Conservation (phyloP, 2,888 invertebrate genomes). For the Amblyjoppa proteus region DNA sequence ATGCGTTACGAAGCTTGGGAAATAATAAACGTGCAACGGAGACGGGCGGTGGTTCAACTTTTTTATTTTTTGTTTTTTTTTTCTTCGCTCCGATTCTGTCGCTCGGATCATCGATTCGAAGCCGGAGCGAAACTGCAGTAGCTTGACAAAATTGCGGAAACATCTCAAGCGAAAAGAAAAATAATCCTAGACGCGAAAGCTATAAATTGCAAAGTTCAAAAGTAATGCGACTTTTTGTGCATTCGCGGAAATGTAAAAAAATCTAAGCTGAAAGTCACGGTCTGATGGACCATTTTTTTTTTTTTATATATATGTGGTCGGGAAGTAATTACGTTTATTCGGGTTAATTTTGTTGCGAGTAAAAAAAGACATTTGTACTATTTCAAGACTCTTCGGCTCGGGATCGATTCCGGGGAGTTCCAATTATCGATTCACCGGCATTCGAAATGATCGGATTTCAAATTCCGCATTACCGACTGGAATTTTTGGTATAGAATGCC, state of each 20-base stretch:
- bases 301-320: too few relatives aligned
- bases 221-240: too few relatives aligned
- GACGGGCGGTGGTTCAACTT: constrained; percentile 1
- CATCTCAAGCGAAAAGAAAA: background rate
- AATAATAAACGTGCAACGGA: constrained; percentile 44
- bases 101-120: background rate
- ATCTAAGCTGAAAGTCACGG: too few relatives aligned
- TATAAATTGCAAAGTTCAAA: too few relatives aligned
- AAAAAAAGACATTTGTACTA: background rate
- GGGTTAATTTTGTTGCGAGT: too few relatives aligned
- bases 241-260: too few relatives aligned
- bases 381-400: too few relatives aligned
- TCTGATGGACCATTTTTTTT: too few relatives aligned
- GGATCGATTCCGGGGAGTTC: background rate
- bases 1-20: constrained; percentile 12
- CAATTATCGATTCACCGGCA: background rate
- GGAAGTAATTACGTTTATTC: too few relatives aligned
- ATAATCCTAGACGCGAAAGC: too few relatives aligned
- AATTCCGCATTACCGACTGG: constrained; percentile 35
- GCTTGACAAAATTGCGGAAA: background rate
- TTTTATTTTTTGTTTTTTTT: background rate
- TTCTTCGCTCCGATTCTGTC: background rate
- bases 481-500: background rate
- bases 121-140: background rate
- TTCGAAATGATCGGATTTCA: background rate